Base-by-base conservation (phyloP, 2,888 invertebrate species). In the Trimorus sp. region DNA sequence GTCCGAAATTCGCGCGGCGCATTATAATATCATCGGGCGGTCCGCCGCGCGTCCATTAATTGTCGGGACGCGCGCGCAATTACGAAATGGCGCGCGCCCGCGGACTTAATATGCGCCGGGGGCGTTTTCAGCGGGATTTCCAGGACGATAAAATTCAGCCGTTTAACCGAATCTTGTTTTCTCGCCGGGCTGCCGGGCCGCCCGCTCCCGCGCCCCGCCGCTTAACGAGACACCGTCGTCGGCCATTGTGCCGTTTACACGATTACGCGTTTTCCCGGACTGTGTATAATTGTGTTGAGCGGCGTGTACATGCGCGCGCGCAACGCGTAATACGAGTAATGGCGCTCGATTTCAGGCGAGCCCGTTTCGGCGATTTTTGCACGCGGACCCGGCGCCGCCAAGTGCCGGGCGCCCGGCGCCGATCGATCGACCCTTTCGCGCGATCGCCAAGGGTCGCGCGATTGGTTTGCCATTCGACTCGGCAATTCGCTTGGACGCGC, bases 171-270 rank as follows among this genome's bases (percentile, higher is more conserved):
- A 79, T 76, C 76, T 76, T 77, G 73, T 76, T 79, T 79, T 74
- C 79, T 77, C 76, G 51, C 65, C 26, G 48, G 15, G 12, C 48
- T 65, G 14, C 69, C 74, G 63, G 56, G 66, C 16, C 66, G 37
- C 59, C 37, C 48, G 8, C 63, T 45, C 16, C 16, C 56, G 37
- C n/a, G 8, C 79, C 74, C 74, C 77, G 81, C 83, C 83, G 84
- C 84, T 85, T 86, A 88, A 87, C 88, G 85, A 86, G 86, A 85
- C 83, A 74, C 71, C 74, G 82, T 85, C 85, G 85, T 87, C 88
- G 86, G 88, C 89, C 89, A 86, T 85, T 87, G 86, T 84, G 84
- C 85, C 89, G 86, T 89, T 88, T 88, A 88, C 86, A 86, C 88
- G 87, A 88, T 89, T 89, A 89, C 88, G 86, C 87, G 87, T 87